Evolutionary conservation across 1,140 invertebrate species (phyloP).

Genomic region (Homalodisca vitripennis): DNA sequence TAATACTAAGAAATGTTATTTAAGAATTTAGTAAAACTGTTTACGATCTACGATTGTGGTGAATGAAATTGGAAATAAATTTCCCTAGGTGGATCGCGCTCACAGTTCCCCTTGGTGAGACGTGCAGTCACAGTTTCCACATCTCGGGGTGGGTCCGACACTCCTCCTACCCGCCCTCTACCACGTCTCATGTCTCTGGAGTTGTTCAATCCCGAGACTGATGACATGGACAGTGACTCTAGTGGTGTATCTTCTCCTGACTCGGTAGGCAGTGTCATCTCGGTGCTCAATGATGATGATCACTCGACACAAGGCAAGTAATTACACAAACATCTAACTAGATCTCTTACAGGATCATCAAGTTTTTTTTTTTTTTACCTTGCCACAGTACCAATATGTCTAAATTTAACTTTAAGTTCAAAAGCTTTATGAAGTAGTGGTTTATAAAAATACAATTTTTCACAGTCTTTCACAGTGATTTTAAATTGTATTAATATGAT

Average conservation of each 20-base stretch:
- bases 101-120: constrained; percentile 59
- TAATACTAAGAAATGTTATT: too few species aligned
- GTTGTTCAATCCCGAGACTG: constrained; percentile 86
- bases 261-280: constrained; percentile 82
- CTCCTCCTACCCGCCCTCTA: constrained; percentile 54
- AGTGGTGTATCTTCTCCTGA: constrained; percentile 83
- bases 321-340: neutral
- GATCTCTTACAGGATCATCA: neutral
- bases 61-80: too few species aligned
- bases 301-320: constrained; percentile 11
- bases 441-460: too few species aligned
- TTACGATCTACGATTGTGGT: too few species aligned
- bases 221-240: constrained; percentile 87
- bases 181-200: constrained; percentile 76
- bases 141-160: constrained; percentile 42
- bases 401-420: too few species aligned
- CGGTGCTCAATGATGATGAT: constrained; percentile 50
- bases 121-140: constrained; percentile 51
- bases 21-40: too few species aligned
- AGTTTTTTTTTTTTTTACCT: neutral
- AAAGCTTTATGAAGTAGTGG: too few species aligned
- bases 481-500: too few species aligned
- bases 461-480: too few species aligned
- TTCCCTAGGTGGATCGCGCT: constrained; percentile 30
- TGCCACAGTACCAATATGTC: too few species aligned